Conservation (phyloP, 1,140 invertebrate genomes). For the Drosophila bocki region DNA sequence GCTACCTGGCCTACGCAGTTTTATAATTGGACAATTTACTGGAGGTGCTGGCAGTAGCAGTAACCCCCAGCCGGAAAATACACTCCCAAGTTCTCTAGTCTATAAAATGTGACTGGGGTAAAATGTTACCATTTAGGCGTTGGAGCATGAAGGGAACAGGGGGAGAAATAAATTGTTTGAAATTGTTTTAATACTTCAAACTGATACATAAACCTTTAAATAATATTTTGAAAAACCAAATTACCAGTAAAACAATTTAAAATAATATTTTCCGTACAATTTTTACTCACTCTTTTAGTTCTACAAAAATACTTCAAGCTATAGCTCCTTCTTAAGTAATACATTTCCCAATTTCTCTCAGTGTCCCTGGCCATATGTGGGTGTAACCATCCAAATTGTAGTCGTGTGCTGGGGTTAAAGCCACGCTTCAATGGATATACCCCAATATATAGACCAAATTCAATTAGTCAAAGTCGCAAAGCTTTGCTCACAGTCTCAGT, state of each 20-base stretch:
- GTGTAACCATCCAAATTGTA: constrained; percentile 59
- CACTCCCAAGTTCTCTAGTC: constrained; percentile 51
- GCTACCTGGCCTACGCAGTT: constrained; percentile 53
- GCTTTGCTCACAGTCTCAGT: constrained; percentile 36
- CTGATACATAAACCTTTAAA: too few species aligned
- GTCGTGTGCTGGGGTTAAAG: constrained; percentile 52
- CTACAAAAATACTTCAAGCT: neutral
- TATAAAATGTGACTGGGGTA: constrained; percentile 33
- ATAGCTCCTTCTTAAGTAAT: fast-evolving
- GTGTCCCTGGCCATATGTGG: constrained; percentile 36
- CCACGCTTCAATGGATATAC: constrained; percentile 61
- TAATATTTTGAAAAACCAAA: neutral
- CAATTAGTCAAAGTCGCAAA: constrained; percentile 64
- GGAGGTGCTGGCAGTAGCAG: constrained; percentile 40
- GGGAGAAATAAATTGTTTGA: neutral
- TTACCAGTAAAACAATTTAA: too few species aligned
- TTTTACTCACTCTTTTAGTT: neutral
- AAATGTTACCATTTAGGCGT: constrained; percentile 43
- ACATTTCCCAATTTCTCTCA: neutral
- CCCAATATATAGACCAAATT: constrained; percentile 59
- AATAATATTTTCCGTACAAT: neutral
- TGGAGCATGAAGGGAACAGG: constrained; percentile 31
- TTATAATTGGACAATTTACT: constrained; percentile 78
- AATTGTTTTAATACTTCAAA: too few species aligned
- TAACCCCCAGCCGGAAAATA: neutral